phyloP scores from a whole-genome alignment of 2,797 vertebrate genomes.

The Falco columbarius region DNA sequence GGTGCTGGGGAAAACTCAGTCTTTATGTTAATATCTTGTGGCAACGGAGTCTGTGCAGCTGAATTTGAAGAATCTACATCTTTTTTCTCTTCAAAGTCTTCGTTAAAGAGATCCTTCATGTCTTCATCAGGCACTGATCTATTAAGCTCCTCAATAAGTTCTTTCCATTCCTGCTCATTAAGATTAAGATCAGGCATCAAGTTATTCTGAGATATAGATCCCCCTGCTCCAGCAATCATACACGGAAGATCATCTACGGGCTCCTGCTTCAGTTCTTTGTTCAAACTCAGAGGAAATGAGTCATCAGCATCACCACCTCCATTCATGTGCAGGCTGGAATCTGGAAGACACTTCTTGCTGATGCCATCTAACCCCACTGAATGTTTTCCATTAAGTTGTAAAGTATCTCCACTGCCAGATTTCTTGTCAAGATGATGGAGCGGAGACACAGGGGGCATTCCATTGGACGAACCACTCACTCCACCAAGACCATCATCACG shows the following conservation, averaged over 20 bases:
- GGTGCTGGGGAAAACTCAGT: conserved; percentile 90
- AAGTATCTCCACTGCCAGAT: conserved; percentile 75
- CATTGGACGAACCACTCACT: conserved; percentile 82
- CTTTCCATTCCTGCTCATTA: conserved; percentile 97
- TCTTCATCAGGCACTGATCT: conserved; percentile 93
- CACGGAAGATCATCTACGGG: conserved; percentile 92
- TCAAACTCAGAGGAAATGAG: conserved; percentile 81
- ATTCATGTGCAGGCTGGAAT: conserved; percentile 73
- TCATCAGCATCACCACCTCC: conserved; percentile 76
- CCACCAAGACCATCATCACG: conserved; percentile 80
- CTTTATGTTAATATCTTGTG: conserved; percentile 89
- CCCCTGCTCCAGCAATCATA: conserved; percentile 86
- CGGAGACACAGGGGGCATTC: conserved; percentile 81
- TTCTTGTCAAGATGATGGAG: conserved; percentile 88
- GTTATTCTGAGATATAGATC: conserved; percentile 86
- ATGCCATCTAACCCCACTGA: conserved; percentile 72
- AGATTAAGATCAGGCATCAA: conserved; percentile 96
- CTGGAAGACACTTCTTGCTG: conserved; percentile 77
- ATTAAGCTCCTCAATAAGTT: conserved; percentile 97
- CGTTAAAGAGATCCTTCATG: conserved; percentile 96
- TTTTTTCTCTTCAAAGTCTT: conserved; percentile 94
- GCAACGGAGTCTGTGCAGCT: conserved; percentile 81
- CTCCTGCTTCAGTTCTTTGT: conserved; percentile 96
- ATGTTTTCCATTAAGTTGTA: conserved; percentile 83
- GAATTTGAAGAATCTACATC: conserved; percentile 83